phyloP scores from a whole-genome alignment of 2,797 vertebrate species.

The Periparus ater region DNA sequence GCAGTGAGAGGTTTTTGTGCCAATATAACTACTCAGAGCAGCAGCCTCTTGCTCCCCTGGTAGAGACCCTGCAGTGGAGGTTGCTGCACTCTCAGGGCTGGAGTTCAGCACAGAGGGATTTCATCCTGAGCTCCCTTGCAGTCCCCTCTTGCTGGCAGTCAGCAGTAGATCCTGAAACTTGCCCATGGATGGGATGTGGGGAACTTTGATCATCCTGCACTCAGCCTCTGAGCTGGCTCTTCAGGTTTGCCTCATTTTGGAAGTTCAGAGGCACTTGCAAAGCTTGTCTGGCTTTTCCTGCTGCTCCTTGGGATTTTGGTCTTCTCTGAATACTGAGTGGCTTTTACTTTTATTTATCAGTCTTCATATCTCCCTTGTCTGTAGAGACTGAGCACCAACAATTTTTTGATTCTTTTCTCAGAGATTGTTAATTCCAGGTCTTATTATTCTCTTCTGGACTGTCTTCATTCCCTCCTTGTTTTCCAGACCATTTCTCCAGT shows the following conservation, averaged over 20 bases:
- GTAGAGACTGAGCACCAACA: not conserved
- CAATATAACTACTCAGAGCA: not conserved
- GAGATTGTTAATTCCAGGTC: not conserved
- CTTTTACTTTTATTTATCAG: not conserved
- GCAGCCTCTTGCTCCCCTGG: not conserved
- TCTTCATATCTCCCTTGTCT: not conserved
- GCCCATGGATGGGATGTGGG: not conserved
- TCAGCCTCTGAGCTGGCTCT: not conserved
- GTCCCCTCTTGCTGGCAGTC: not conserved
- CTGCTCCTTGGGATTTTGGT: not conserved
- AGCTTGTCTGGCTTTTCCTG: not conserved
- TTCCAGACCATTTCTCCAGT: not conserved
- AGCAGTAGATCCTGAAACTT: not conserved
- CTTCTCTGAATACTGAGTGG: not conserved
- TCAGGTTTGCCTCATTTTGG: not conserved
- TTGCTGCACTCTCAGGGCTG: not conserved
- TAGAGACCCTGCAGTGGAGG: not conserved
- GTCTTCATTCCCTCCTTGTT: not conserved
- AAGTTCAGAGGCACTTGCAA: not conserved
- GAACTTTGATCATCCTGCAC: not conserved
- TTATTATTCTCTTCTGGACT: not conserved
- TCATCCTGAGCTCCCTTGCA: not conserved
- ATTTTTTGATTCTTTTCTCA: not conserved
- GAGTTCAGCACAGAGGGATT: not conserved
- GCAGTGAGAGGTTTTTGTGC: not conserved